Base-by-base conservation (phyloP, 2,888 invertebrate genomes). In the Eutolmus rufibarbis region DNA sequence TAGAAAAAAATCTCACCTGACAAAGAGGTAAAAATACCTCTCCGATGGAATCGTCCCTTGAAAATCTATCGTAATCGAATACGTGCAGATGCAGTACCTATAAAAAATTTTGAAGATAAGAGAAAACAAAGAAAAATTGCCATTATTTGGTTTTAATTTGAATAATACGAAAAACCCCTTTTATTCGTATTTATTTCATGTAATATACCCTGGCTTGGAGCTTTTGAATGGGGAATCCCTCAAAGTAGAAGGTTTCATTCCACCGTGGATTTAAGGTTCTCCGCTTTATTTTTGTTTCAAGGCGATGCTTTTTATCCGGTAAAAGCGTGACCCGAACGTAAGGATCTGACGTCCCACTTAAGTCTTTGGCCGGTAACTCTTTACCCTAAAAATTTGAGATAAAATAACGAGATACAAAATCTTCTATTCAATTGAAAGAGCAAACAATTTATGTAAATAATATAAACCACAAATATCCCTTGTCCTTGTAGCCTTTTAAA, bases 221-320 rank as follows among this genome's bases (percentile, higher is more conserved):
- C 93, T 98, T 98, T 93, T 98, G 97, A 90, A 97, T 97, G 31
- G 98, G 97, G 91, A 97, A 98, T 88, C 98, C 98, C 93, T 98
- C 98, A 91, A 98, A 98, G 92, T 98, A 98, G 92, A 98, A 97
- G 37, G 98, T 98, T 92, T 98, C 98, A 92, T 98, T 98, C 98
- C 98, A 98, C 90, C 97, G 94, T 0, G 98, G 98, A 93, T 98
- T 98, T 86, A 98, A 93, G 23, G 98, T 98, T 89, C 97, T 95
- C 88, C 98, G 93, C 92, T 98, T 98, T 91, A 98, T 97, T 94
- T 98, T 98, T 43, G 98, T 98, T 93, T 98, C 97, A 90, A 98
- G 93, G 5, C 97, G 96, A 91, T 97, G 97, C 91, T 98, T 98
- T 93, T 98, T 98, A 92, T 98, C 98, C 0, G 98, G 98, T 74